A percentile compares a stretch with the other conserved stretches of the same genome.
phyloP scores from a whole-genome alignment of 2,888 invertebrate genomes.

The Onthophagus sagittarius region DNA sequence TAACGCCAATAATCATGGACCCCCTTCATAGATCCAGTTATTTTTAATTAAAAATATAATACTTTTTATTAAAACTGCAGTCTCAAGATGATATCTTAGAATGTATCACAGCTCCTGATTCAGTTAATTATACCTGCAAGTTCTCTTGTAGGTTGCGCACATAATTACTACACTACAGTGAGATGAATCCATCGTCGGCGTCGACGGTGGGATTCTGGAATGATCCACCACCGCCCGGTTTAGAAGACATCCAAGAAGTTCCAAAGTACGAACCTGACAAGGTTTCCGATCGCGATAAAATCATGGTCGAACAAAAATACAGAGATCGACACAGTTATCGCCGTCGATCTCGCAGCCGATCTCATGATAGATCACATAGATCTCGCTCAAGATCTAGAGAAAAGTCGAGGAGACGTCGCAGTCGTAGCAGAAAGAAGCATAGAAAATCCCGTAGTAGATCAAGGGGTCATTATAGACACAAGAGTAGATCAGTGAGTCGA shows the following conservation, averaged over 20 bases:
- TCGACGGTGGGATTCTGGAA: slow-evolving; percentile 39
- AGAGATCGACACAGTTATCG: slow-evolving; percentile 13
- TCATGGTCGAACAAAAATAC: not conserved
- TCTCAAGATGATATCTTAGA: slow-evolving; percentile 38
- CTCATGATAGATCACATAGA: slow-evolving; percentile 25
- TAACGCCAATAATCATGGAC: slow-evolving; percentile 3
- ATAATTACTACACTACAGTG: slow-evolving; percentile 18
- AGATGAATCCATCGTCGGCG: slow-evolving; percentile 40
- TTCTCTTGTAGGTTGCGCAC: slow-evolving; percentile 50
- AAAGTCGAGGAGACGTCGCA: slow-evolving; percentile 29
- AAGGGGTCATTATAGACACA: slow-evolving; percentile 31
- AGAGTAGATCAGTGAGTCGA: slow-evolving; percentile 26
- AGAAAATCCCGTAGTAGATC: slow-evolving; percentile 31
- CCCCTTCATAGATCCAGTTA: slow-evolving; percentile 14
- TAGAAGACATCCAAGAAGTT: slow-evolving; percentile 37
- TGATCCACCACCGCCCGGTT: slow-evolving; percentile 48
- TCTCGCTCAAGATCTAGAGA: slow-evolving; percentile 27
- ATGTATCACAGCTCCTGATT: slow-evolving; percentile 35
- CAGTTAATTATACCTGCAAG: slow-evolving; percentile 51
- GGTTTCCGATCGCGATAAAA: slow-evolving; percentile 35
- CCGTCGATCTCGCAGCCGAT: slow-evolving; percentile 32
- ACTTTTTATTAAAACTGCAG: slow-evolving; percentile 19
- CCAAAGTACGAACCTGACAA: slow-evolving; percentile 23
- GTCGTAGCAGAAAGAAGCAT: slow-evolving; percentile 31
- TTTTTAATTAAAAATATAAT: slow-evolving; percentile 1